phyloP scores from a whole-genome alignment of 1,140 invertebrate species.

The Parasteatoda tepidariorum region DNA sequence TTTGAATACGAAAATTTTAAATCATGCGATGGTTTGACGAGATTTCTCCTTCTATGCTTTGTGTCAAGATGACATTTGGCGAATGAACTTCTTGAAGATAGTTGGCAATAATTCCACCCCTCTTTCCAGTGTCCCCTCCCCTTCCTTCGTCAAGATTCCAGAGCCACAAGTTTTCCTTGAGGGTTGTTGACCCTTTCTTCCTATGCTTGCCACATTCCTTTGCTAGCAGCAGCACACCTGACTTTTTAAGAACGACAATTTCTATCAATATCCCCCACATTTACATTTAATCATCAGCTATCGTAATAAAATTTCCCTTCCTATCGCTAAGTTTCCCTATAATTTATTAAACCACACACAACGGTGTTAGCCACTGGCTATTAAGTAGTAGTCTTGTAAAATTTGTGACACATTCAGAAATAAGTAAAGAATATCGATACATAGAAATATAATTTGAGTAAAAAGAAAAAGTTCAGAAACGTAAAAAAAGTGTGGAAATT shows the following conservation, averaged over 20 bases:
- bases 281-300: neutral
- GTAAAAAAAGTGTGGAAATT: too few relatives aligned
- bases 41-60: too few relatives aligned
- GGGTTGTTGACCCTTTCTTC: constrained; percentile 55
- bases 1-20: too few relatives aligned
- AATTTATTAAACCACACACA: constrained; percentile 5
- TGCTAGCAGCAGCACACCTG: constrained; percentile 42
- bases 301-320: neutral
- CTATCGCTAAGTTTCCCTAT: neutral
- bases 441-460: too few relatives aligned
- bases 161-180: constrained; percentile 51
- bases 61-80: constrained; percentile 3
- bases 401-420: too few relatives aligned
- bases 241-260: constrained; percentile 42
- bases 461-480: too few relatives aligned
- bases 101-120: neutral
- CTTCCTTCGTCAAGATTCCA: constrained; percentile 26
- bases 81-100: constrained; percentile 26
- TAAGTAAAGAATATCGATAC: too few relatives aligned
- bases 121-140: too few relatives aligned
- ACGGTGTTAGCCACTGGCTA: too few relatives aligned
- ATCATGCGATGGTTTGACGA: too few relatives aligned
- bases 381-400: too few relatives aligned
- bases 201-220: constrained; percentile 30
- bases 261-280: neutral